Conservation (phyloP, 2,113 vertebrate genomes). For the Anseranas semipalmata region DNA sequence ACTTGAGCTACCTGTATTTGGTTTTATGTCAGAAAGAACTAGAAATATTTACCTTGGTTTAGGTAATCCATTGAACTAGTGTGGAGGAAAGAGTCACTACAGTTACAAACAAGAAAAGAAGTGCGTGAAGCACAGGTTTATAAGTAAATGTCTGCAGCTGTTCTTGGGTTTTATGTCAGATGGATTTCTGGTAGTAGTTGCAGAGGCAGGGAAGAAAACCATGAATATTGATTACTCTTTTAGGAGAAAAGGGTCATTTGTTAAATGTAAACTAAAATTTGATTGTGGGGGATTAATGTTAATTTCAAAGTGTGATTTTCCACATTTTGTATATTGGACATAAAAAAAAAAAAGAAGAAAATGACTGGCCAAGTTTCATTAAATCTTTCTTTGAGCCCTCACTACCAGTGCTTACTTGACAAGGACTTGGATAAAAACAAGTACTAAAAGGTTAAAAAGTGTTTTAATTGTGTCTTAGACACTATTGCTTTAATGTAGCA, state of each 20-base stretch:
- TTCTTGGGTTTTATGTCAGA: background rate
- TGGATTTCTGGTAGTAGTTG: background rate
- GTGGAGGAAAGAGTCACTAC: rapidly evolving
- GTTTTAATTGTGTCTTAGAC: background rate
- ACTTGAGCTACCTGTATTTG: background rate
- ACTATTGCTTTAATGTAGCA: background rate
- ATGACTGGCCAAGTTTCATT: background rate
- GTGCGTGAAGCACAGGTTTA: background rate
- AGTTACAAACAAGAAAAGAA: background rate
- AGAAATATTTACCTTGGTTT: background rate
- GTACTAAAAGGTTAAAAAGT: slow-evolving; percentile 12
- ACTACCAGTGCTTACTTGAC: background rate
- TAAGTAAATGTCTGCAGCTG: background rate
- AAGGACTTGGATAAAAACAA: background rate
- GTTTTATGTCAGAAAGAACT: background rate
- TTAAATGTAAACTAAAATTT: slow-evolving; percentile 6
- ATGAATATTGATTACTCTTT: slow-evolving; percentile 15
- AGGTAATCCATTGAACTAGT: background rate
- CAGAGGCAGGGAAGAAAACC: background rate
- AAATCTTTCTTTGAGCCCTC: background rate
- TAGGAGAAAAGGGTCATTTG: slow-evolving; percentile 17
- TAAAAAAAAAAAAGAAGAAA: background rate
- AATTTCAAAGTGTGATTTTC: slow-evolving; percentile 18
- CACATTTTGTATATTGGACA: background rate
- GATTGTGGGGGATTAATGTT: slow-evolving; percentile 18